Evolutionary conservation across 1,140 invertebrate species (phyloP), one percentile per base, ranked within the genome.

Genomic region (Drosophila lini): DNA sequence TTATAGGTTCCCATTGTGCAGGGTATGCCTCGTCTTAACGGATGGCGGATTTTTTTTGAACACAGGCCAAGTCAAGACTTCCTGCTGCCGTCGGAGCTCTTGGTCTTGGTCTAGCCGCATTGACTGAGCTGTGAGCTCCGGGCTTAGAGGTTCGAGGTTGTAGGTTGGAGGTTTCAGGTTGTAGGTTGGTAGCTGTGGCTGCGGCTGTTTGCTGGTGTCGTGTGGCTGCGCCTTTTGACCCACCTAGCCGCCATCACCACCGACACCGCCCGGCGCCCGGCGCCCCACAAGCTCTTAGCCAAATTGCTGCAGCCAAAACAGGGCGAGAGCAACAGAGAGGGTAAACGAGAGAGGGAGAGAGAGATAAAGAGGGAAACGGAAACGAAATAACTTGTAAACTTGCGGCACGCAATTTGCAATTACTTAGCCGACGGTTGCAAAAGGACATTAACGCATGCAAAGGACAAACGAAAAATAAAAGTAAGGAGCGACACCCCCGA

Each of bases 181-280:
- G 38, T 19, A 52, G 31, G n/a, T 68, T 50, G 45, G 58, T 76
- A 65, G 65, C 67, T 58, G 61, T 60, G 65, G 62, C 42, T 80
- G 81, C 70, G 69, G 68, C 60, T 65, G 63, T 61, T 68, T 68
- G 57, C 61, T 71, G 68, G 62, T 74, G 70, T 79, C 63, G 77
- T 80, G 78, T 80, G 76, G 64, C 84, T 77, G 80, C 73, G 80
- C 83, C 82, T 80, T 86, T 80, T 86, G 82, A 86, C 82, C 82
- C 81, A 80, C 75, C 83, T 76, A 83, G 45, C 57, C 44, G 59
- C 74, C 69, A 31, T 42, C 34, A 45, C 65, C 41, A 16, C 34
- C 42, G 8, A 25, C 34, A 13, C 25, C 53, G 62, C 38, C 53
- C 36, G 58, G 60, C 58, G 38, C 36, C 60, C 45, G 34, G 62